Conservation (phyloP, 2,797 vertebrate genomes). For the Scyliorhinus canicula region DNA sequence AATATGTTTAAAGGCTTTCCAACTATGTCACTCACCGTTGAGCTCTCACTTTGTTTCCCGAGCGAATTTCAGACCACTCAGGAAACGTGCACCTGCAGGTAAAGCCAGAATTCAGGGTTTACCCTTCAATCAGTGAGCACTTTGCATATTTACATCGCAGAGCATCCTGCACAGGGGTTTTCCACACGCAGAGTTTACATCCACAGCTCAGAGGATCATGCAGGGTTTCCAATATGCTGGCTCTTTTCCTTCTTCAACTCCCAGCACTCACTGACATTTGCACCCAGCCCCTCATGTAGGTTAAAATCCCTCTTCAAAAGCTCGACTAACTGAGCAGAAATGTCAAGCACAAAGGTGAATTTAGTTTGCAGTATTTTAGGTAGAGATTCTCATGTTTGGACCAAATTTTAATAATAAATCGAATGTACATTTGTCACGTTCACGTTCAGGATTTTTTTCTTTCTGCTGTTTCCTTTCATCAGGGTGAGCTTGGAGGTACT, state of each 20-base stretch:
- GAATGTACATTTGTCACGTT: neutral
- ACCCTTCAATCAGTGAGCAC: no score
- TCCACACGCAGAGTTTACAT: no score
- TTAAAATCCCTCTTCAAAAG: neutral
- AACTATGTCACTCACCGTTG: neutral
- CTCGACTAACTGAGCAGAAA: neutral
- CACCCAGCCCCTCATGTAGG: neutral
- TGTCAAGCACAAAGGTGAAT: neutral
- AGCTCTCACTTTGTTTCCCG: neutral
- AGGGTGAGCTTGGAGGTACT: constrained; percentile 95
- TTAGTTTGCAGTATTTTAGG: neutral
- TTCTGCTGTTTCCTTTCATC: constrained; percentile 59
- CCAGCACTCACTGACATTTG: neutral
- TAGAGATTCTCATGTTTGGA: neutral
- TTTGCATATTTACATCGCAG: no score
- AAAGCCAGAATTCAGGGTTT: no score
- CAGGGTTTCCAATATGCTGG: neutral
- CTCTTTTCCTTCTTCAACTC: neutral
- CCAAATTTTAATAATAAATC: neutral
- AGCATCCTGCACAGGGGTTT: no score
- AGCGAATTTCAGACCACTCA: neutral
- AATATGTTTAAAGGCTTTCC: neutral
- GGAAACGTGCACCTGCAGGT: no score
- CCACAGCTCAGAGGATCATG: neutral
- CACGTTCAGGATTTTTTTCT: constrained; percentile 32